A percentile compares a stretch with the other conserved stretches of the same genome.
Conservation (phyloP, 2,113 vertebrate species). For the Cervus canadensis region DNA sequence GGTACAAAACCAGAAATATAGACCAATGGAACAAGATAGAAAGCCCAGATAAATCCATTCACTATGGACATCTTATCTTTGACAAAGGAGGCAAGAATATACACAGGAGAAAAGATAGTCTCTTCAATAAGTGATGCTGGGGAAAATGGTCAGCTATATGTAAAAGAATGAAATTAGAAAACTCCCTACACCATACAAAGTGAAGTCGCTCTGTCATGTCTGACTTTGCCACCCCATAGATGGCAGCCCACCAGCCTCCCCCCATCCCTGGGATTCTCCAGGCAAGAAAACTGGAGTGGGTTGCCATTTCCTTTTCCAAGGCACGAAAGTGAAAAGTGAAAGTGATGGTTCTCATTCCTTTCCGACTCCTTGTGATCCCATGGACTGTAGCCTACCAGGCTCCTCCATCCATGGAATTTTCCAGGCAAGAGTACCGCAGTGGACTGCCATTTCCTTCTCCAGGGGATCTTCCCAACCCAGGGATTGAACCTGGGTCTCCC, state of each 20-base stretch:
- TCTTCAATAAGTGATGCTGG: neutral
- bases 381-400: neutral
- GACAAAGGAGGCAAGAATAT: neutral
- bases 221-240: rapidly evolving
- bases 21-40: neutral
- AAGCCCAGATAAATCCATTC: neutral
- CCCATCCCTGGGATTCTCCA: neutral
- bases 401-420: neutral
- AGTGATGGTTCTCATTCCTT: neutral
- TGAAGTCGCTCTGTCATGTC: rapidly evolving
- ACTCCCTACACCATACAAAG: neutral
- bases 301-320: neutral
- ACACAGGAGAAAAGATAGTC: neutral
- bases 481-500: neutral
- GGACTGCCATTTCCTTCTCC: neutral
- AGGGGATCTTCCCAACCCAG: neutral
- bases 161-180: neutral
- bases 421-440: neutral
- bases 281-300: neutral
- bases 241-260: rapidly evolving
- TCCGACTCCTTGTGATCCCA: neutral
- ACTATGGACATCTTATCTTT: neutral
- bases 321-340: neutral
- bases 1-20: neutral
- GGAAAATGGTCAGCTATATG: neutral